Evolutionary conservation across 1,140 invertebrate species (phyloP), one percentile per base, ranked within the genome.

Genomic region (Paralvinella palmiformis): DNA sequence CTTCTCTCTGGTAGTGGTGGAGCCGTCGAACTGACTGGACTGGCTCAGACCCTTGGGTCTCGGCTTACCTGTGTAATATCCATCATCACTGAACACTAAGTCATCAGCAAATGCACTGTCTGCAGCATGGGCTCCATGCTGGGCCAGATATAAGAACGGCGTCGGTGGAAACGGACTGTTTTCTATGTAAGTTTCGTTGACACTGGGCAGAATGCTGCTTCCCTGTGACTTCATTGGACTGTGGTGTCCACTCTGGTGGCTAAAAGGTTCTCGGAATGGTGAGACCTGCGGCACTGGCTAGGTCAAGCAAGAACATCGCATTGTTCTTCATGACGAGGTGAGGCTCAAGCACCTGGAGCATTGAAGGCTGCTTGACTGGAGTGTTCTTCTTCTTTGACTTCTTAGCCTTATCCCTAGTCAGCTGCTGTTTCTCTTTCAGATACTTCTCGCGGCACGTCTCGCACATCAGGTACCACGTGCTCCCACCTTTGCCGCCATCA

Each of bases 391-490:
- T 77, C 62, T 76, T 78, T 62, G 69, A 71, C 63, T 74, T 77
- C 59, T 70, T 71, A 13, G 61, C 56, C 66, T 77, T 78, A 58
- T 79, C 80, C 70, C 79, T 77, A 61, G 74, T 76, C 56, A 63
- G 67, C 63, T 73, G 75, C 27, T 83, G 84, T 67, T 83, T 85
- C 10, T 83, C 82, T 71, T 84, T 84, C 48, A 91, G 74, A 71
- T 91, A 91, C 70, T 89, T 91, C 32, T 92, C 89, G 3, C 93
- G 85, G 36, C 58, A 60, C 27, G 84, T 83, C 71, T 94, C 91
- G 80, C 94, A 97, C 66, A 94, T 87, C 1, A 96, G 84, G 78
- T 96, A 97, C 92, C 92, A 96, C 36, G 89, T 86, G 66, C 88
- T 89, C 33, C 87, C 89, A 3, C 88, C 89, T 32, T 10, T 88